Conservation (phyloP, 2,113 vertebrate species). For the Coptodon rendalli region DNA sequence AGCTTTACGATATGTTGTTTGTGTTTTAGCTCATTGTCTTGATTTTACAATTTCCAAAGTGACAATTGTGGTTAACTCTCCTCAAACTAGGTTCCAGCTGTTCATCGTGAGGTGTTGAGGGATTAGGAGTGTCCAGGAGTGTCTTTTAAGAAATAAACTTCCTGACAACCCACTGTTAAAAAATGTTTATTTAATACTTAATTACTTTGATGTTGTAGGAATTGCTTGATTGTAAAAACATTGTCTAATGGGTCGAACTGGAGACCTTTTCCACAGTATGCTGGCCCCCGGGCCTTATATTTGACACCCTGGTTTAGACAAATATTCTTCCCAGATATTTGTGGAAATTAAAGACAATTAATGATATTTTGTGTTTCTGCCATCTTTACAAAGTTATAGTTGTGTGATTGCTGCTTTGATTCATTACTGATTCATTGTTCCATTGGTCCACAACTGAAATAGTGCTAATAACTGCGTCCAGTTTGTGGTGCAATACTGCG, state of each 20-base stretch:
- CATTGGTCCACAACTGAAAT: background rate
- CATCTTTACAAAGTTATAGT: background rate
- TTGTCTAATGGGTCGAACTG: background rate
- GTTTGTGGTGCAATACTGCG: background rate
- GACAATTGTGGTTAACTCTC: background rate
- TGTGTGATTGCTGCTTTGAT: background rate
- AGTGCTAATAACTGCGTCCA: background rate
- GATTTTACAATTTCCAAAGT: background rate
- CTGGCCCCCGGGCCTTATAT: background rate
- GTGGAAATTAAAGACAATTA: background rate
- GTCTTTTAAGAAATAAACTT: background rate
- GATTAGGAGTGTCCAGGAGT: background rate
- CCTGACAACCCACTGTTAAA: background rate
- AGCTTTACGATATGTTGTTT: background rate
- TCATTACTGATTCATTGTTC: background rate
- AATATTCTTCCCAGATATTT: background rate
- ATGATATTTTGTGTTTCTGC: background rate
- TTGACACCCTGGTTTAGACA: background rate
- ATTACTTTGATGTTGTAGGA: background rate
- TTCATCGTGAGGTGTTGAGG: background rate
- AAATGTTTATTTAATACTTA: background rate
- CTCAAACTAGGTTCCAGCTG: background rate
- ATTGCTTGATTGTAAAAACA: background rate
- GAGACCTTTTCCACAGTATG: background rate
- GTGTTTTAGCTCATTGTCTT: background rate